Evolutionary conservation across 2,888 invertebrate genomes (phyloP).

Genomic region (Drosophila lutescens): DNA sequence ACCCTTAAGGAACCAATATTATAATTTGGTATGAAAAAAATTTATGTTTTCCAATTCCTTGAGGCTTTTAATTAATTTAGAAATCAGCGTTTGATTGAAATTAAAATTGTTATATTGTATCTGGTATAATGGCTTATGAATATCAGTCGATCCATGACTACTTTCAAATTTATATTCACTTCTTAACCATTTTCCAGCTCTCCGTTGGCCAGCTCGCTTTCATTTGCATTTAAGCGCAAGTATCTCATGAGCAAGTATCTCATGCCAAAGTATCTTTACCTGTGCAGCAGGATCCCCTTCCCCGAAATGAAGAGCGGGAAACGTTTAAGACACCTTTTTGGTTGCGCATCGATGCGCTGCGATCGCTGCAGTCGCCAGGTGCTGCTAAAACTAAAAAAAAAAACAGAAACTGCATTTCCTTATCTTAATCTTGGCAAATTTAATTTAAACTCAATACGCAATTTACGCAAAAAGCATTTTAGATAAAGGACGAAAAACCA

Average conservation of each 20-base stretch:
- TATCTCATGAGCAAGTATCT: constrained; percentile 17
- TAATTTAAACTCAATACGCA: constrained; percentile 81
- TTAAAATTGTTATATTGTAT: background rate
- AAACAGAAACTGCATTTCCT: constrained; percentile 64
- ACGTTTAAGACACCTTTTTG: constrained; percentile 77
- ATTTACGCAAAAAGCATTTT: constrained; percentile 81
- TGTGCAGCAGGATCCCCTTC: constrained; percentile 6
- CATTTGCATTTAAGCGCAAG: constrained; percentile 11
- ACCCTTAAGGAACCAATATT: too few relatives aligned
- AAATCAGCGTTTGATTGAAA: background rate
- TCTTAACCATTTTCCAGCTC: background rate
- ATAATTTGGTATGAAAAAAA: too few relatives aligned
- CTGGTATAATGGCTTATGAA: background rate
- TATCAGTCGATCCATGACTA: background rate
- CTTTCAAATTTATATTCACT: background rate
- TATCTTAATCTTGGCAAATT: constrained; percentile 81
- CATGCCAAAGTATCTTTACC: constrained; percentile 22
- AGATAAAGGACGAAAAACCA: constrained; percentile 68
- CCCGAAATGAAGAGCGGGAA: constrained; percentile 39
- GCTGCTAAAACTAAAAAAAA: constrained; percentile 14
- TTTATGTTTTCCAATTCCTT: too few relatives aligned
- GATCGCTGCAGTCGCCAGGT: constrained; percentile 32
- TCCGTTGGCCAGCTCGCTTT: background rate
- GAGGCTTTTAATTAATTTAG: too few relatives aligned
- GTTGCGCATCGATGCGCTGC: constrained; percentile 64